Evolutionary conservation across 2,888 invertebrate genomes (phyloP).

Genomic region (Crocallis elinguaria): DNA sequence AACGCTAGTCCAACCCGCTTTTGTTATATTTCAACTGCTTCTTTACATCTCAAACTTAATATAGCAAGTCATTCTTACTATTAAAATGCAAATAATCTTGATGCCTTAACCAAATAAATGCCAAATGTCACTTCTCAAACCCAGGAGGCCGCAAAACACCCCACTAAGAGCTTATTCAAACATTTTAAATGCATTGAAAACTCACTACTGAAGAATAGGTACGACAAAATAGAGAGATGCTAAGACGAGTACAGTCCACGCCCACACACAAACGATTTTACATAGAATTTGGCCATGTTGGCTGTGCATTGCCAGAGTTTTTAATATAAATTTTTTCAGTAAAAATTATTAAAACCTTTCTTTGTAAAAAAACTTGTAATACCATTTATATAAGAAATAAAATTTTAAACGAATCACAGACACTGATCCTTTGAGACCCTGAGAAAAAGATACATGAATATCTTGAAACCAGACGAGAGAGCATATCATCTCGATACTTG

Average conservation of each 20-base stretch:
- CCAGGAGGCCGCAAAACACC: conserved; percentile 20
- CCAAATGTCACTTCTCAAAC: conserved; percentile 25
- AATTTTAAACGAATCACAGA: too few relatives aligned
- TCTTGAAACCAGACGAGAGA: too few relatives aligned
- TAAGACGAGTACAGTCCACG: background rate
- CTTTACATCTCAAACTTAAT: too few relatives aligned
- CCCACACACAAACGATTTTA: background rate
- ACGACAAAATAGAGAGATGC: conserved; percentile 2
- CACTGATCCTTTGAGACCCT: too few relatives aligned
- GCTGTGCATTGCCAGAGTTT: background rate
- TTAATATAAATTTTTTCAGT: too few relatives aligned
- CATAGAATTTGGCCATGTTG: background rate
- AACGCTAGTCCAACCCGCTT: too few relatives aligned
- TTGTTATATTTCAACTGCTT: too few relatives aligned
- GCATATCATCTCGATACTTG: too few relatives aligned
- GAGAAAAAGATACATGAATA: too few relatives aligned
- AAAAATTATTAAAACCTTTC: too few relatives aligned
- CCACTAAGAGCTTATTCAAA: conserved; percentile 41
- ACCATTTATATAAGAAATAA: too few relatives aligned
- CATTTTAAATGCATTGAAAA: conserved; percentile 49
- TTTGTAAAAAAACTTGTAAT: too few relatives aligned
- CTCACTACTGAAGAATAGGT: background rate
- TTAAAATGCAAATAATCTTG: conserved; percentile 22
- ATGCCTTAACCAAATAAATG: conserved; percentile 22
- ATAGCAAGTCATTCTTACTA: background rate